Conservation (phyloP, 1,140 invertebrate species). For the Globodera rostochiensis region DNA sequence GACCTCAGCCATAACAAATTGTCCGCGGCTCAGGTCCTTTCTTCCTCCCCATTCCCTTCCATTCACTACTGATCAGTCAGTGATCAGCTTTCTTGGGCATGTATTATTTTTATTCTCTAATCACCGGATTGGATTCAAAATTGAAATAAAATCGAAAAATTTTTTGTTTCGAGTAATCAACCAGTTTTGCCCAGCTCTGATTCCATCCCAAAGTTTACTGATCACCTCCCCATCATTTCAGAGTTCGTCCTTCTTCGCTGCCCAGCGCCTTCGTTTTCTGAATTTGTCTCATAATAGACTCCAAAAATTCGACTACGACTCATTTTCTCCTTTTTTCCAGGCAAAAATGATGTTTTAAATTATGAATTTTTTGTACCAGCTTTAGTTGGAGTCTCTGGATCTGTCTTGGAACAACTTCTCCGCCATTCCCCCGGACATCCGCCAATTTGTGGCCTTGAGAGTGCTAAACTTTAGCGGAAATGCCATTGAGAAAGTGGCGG, state of each 20-base stretch:
- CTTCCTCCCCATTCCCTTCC: background rate
- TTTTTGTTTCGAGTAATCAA: no score
- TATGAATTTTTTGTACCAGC: slow-evolving; percentile 14
- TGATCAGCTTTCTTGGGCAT: background rate
- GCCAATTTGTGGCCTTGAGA: slow-evolving; percentile 49
- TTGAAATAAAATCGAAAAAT: no score
- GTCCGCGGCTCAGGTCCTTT: slow-evolving; percentile 28
- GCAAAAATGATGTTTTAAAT: slow-evolving; percentile 11
- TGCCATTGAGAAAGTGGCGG: slow-evolving; percentile 41
- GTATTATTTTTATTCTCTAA: no score
- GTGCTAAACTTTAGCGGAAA: slow-evolving; percentile 51
- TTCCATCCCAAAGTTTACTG: no score
- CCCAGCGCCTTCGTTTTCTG: slow-evolving; percentile 34
- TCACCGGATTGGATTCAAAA: no score
- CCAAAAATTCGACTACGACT: slow-evolving; percentile 51
- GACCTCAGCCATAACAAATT: slow-evolving; percentile 51
- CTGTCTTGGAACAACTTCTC: slow-evolving; percentile 50
- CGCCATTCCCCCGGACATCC: slow-evolving; percentile 41
- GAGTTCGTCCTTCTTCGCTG: slow-evolving; percentile 51
- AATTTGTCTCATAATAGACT: slow-evolving; percentile 47
- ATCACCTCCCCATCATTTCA: slow-evolving; percentile 1
- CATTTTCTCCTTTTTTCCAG: slow-evolving; percentile 49
- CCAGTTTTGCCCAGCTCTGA: no score
- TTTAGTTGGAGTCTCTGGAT: slow-evolving; percentile 51
- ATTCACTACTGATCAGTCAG: no score